These are phyloP conservation scores for Helleia helle DNA, from an alignment of 2,888 invertebrate genomes.

Conservation along the genomic window DNA sequence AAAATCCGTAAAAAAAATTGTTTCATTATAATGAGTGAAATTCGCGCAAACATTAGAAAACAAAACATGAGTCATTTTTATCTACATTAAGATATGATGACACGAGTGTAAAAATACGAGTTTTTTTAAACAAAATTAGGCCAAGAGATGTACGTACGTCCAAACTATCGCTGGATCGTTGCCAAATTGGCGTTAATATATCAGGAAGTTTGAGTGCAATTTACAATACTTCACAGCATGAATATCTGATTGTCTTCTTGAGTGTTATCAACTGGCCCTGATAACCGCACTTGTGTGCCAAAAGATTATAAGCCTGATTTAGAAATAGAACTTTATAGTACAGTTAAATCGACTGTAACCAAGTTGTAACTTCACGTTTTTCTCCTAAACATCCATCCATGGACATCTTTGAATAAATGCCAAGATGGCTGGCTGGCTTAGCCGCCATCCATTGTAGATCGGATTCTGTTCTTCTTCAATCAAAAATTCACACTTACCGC, in stretches of 20 bases:
- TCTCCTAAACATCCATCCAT: no score
- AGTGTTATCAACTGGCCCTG: conserved; percentile 19
- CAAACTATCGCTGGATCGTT: conserved; percentile 13
- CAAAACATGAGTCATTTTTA: not conserved
- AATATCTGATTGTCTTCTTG: conserved; percentile 15
- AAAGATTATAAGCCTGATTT: conserved; percentile 14
- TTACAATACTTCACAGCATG: conserved; percentile 11
- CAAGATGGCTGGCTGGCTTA: no score
- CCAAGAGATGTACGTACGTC: not conserved
- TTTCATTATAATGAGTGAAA: no score
- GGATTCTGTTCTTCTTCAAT: no score
- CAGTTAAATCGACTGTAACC: not conserved
- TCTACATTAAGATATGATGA: conserved; percentile 1
- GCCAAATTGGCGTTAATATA: conserved; percentile 23
- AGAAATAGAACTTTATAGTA: not conserved
- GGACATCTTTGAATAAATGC: no score
- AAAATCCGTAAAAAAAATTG: no score
- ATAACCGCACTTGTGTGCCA: conserved; percentile 20
- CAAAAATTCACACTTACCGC: no score
- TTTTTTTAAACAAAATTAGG: conserved; percentile 2
- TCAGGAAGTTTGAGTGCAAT: conserved; percentile 16
- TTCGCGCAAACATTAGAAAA: no score
- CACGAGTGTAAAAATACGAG: conserved; percentile 3
- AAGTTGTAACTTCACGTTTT: no score
- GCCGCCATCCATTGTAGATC: no score